Conservation (phyloP, 1,140 invertebrate genomes). For the Lordiphosa collinella region DNA sequence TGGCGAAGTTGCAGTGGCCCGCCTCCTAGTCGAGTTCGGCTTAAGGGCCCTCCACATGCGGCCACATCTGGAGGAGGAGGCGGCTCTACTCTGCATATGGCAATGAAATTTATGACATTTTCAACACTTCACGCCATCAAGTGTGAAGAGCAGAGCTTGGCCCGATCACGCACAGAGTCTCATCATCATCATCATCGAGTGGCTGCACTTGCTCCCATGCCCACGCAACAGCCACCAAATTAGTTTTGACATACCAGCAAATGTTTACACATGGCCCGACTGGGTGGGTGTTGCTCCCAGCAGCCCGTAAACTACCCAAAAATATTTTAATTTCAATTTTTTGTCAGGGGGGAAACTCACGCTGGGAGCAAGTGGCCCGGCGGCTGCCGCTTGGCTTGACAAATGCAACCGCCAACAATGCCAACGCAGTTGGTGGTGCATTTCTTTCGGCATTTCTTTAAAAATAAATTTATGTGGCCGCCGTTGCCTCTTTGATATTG, state of each 20-base stretch:
- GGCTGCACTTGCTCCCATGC: constrained; percentile 55
- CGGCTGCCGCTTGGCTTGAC: constrained; percentile 41
- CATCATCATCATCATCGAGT: too few relatives aligned
- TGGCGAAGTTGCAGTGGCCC: constrained; percentile 32
- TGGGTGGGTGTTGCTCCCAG: constrained; percentile 32
- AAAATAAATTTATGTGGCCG: constrained; percentile 73
- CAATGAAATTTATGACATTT: constrained; percentile 71
- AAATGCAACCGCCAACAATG: constrained; percentile 78
- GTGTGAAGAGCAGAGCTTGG: constrained; percentile 35
- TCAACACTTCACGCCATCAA: constrained; percentile 49
- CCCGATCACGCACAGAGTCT: constrained; percentile 22
- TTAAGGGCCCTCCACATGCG: constrained; percentile 46
- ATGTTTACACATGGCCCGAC: constrained; percentile 68
- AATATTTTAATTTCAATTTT: constrained; percentile 59
- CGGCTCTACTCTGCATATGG: constrained; percentile 52
- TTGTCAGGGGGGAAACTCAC: constrained; percentile 25
- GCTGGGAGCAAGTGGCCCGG: constrained; percentile 50
- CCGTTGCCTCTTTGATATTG: constrained; percentile 51
- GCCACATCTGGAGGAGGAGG: constrained; percentile 5
- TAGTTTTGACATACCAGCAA: constrained; percentile 59
- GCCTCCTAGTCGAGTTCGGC: constrained; percentile 27
- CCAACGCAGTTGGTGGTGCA: constrained; percentile 75
- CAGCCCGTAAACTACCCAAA: constrained; percentile 52
- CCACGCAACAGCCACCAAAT: constrained; percentile 62
- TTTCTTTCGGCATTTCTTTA: constrained; percentile 75